Evolutionary conservation across 1,140 invertebrate genomes (phyloP), one percentile per base, ranked within the genome.

Genomic region (Vanessa atalanta): DNA sequence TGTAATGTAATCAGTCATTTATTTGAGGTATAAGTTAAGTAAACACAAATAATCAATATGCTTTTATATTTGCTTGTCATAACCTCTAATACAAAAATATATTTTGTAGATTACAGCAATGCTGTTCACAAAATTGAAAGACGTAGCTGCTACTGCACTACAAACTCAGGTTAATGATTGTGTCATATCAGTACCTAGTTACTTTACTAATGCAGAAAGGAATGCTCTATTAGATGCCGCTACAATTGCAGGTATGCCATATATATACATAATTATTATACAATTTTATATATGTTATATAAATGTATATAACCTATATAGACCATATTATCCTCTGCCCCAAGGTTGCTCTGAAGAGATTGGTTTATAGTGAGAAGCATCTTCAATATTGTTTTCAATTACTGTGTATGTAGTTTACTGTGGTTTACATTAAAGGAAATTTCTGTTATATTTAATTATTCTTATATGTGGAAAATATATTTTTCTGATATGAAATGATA

Each of bases 71-170:
- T 61, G 57, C 20, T 60, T 60, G 31, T 60, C n/a, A 53, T 57
- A 57, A 20, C 53, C 53, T 23, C 51, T 51, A 55, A 66, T 31
- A n/a, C 14, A 48, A 20, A 14, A 20, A 20, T 65, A 20, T 55
- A 67, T 43, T 63, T 76, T 75, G 26, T 76, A 93, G 94, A 95
- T 99, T 82, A 97, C 97, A 31, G 98, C 97, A 14, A 99, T 99
- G 97, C 93, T 99, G 16, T 96, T 99, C 76, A 99, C 98, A 50
- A 99, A 99, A 93, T 93, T 99, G 61, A 99, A 99, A 90, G 96
- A 98, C 83, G 97, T 96, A 69, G 97, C 98, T 15, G 96, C 98
- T 80, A 94, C 89, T 72, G 97, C 96, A n/a, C 92, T 99, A 65
- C 96, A 97, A 85, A 97, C 97, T 20, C 97, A 98, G 89, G 96